Conservation (phyloP, 2,888 invertebrate genomes). For the Leptinotarsa tumamoca region DNA sequence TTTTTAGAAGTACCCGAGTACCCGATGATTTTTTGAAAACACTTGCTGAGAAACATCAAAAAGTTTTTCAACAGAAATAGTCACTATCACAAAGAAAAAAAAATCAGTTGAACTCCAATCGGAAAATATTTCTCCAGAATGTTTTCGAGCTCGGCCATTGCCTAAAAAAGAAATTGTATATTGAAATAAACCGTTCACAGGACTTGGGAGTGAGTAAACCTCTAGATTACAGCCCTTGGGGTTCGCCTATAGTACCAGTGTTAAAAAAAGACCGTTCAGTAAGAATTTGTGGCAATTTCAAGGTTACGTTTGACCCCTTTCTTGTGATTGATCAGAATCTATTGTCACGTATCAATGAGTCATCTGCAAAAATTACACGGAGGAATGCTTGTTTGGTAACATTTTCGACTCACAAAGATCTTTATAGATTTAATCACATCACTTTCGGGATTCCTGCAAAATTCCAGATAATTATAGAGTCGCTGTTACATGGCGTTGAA, state of each 20-base stretch:
- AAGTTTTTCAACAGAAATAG: too few species aligned
- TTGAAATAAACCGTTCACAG: neutral
- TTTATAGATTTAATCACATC: neutral
- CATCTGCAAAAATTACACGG: too few species aligned
- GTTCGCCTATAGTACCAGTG: neutral
- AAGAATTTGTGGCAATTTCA: neutral
- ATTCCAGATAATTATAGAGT: neutral
- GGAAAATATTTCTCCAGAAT: neutral
- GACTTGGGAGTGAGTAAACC: neutral
- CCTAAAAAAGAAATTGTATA: neutral
- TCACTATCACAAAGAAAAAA: neutral
- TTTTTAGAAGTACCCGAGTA: too few species aligned
- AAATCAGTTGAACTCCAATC: neutral
- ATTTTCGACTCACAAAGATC: neutral
- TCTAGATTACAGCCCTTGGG: neutral
- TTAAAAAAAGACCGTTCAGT: neutral
- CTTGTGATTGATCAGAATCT: neutral
- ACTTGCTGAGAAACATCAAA: too few species aligned
- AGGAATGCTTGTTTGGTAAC: neutral
- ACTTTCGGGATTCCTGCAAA: neutral
- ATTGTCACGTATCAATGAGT: neutral
- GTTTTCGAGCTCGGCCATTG: neutral
- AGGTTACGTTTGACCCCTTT: neutral
- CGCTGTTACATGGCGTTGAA: neutral
- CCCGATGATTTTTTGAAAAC: too few species aligned